Conservation (phyloP, 2,888 invertebrate species). For the Erebia palarica region DNA sequence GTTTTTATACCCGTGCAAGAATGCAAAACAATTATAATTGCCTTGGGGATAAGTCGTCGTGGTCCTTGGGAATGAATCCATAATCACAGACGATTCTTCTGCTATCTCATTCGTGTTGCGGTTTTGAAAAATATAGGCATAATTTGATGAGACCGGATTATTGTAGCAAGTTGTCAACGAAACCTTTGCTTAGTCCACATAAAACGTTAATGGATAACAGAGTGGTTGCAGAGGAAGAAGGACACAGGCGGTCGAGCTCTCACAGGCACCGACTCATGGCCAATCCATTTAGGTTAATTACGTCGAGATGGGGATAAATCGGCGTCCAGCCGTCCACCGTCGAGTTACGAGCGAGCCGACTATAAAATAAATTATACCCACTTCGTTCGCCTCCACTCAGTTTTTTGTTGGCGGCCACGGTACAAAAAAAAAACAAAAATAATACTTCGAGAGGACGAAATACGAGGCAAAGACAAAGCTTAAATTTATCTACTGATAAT, state of each 20-base stretch:
- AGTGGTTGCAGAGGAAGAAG: constrained; percentile 31
- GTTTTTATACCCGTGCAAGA: constrained; percentile 80
- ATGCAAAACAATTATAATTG: constrained; percentile 82
- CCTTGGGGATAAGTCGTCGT: constrained; percentile 73
- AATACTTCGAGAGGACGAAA: constrained; percentile 80
- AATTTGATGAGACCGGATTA: constrained; percentile 61
- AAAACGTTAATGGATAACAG: constrained; percentile 31
- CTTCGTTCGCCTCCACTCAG: constrained; percentile 80
- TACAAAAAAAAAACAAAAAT: constrained; percentile 73
- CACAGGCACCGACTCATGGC: constrained; percentile 69
- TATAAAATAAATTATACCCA: constrained; percentile 83
- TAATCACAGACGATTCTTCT: constrained; percentile 68
- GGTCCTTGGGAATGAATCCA: constrained; percentile 66
- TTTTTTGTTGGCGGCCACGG: constrained; percentile 78
- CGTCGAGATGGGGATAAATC: constrained; percentile 80
- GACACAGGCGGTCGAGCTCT: constrained; percentile 48
- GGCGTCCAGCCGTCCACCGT: constrained; percentile 80
- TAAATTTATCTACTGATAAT: constrained; percentile 83
- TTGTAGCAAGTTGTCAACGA: constrained; percentile 31
- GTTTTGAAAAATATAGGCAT: constrained; percentile 63
- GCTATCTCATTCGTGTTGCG: constrained; percentile 67
- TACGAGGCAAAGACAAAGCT: constrained; percentile 82
- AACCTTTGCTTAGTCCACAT: constrained; percentile 27
- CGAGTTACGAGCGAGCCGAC: constrained; percentile 81
- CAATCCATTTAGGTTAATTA: constrained; percentile 83